Evolutionary conservation across 2,113 vertebrate genomes (phyloP), one percentile per base, ranked within the genome.

Genomic region (Heterocephalus glaber): DNA sequence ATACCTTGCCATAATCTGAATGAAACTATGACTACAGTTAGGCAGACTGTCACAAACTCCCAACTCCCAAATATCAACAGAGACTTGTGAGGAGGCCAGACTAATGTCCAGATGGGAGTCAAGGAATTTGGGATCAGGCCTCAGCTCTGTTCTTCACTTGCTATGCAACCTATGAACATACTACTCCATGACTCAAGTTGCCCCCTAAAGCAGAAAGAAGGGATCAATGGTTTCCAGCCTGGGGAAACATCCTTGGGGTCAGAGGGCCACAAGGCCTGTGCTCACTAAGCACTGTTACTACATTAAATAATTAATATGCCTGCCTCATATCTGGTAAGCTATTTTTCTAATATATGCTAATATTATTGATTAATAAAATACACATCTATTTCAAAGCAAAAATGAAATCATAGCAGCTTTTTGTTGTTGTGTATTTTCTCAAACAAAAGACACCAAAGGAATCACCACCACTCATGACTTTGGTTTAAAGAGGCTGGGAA

Each of bases 381-480:
- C 68, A 54, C 54, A 65, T 85, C 61, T 82, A 74, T 95, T 83
- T 54, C 74, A 76, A 92, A 90, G 90, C 92, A 90, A 96, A 94
- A 95, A 88, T 56, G 85, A 94, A 95, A 93, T 92, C 92, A 66
- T 2, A 68, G 33, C 54, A 80, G 96, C 92, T 88, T 97, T 93
- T 35, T 38, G 58, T 84, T 76, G 82, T 38, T 86, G 90, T 56
- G 84, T 82, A 54, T 92, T 92, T 97, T 88, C 88, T 95, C 93
- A 86, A 87, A 96, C 95, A 98, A 97, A 96, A 96, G 88, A 77
- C 68, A 86, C 72, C 61, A 90, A 89, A 94, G 93, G 86, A 95
- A 94, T 81, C 95, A 93, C 90, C 90, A 22, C 70, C 66, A 94
- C 65, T 92, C 80, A 22, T 79, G 96, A 95, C 95, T 96, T 95